Conservation (phyloP, 2,113 vertebrate genomes). For the Psilopsiagon aurifrons region DNA sequence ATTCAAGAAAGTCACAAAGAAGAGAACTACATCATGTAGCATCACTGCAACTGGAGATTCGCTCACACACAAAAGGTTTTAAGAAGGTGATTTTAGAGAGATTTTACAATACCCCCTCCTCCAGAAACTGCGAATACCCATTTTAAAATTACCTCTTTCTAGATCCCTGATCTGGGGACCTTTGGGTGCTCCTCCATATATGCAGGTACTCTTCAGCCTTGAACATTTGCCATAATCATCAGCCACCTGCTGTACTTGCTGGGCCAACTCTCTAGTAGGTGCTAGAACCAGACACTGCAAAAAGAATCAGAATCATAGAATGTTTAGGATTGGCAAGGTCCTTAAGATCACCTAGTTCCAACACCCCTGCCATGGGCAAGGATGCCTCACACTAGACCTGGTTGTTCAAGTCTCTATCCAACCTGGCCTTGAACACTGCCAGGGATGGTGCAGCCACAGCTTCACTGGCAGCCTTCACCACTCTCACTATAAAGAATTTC, state of each 20-base stretch:
- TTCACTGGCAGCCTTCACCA: background rate
- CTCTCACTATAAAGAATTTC: background rate
- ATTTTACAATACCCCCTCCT: background rate
- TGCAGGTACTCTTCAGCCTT: conserved; percentile 97
- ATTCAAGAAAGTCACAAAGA: background rate
- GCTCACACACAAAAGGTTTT: background rate
- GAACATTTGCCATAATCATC: conserved; percentile 94
- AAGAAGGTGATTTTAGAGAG: background rate
- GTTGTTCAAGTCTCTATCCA: background rate
- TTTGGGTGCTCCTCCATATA: conserved; percentile 98
- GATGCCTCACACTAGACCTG: background rate
- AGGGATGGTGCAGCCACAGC: background rate
- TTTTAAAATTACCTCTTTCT: conserved; percentile 86
- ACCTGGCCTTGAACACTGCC: background rate
- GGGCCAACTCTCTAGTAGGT: conserved; percentile 96
- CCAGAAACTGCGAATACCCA: background rate
- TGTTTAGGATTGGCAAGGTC: background rate
- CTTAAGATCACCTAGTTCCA: background rate
- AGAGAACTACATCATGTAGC: background rate
- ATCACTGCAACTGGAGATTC: background rate
- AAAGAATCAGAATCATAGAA: background rate
- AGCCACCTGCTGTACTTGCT: conserved; percentile 96
- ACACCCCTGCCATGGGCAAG: background rate
- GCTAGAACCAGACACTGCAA: conserved; percentile 92
- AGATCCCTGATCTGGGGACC: conserved; percentile 96